phyloP scores from a whole-genome alignment of 1,140 invertebrate species.

The Delia radicum region DNA sequence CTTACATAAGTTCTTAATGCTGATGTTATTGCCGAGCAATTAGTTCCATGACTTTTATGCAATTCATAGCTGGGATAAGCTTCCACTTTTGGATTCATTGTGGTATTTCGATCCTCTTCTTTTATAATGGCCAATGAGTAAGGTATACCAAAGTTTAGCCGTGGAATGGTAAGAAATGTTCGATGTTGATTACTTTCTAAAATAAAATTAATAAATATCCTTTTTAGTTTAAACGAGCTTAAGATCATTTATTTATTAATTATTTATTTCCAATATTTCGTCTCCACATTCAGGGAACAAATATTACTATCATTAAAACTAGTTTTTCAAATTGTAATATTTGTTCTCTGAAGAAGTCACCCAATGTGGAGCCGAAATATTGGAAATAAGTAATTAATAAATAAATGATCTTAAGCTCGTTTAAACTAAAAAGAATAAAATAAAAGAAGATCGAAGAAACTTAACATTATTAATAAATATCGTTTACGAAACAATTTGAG shows the following conservation, averaged over 20 bases:
- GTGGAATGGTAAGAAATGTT: slow-evolving; percentile 71
- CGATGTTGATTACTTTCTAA: slow-evolving; percentile 49
- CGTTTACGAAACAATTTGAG: too few relatives aligned
- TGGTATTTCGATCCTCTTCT: slow-evolving; percentile 35
- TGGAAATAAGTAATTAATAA: too few relatives aligned
- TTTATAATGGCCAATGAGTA: slow-evolving; percentile 64
- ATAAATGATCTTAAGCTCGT: too few relatives aligned
- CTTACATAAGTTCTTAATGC: slow-evolving; percentile 58
- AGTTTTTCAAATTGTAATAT: too few relatives aligned
- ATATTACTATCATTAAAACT: too few relatives aligned
- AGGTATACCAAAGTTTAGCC: slow-evolving; percentile 69
- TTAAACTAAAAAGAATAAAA: too few relatives aligned
- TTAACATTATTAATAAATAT: too few relatives aligned
- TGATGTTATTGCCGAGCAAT: slow-evolving; percentile 59
- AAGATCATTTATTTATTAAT: background rate
- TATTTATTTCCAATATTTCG: too few relatives aligned
- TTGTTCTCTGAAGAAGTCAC: too few relatives aligned
- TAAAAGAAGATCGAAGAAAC: too few relatives aligned
- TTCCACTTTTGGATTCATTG: slow-evolving; percentile 54
- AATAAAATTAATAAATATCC: background rate
- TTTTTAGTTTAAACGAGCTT: background rate
- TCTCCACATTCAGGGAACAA: too few relatives aligned
- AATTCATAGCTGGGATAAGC: slow-evolving; percentile 60
- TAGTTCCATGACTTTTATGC: slow-evolving; percentile 57
- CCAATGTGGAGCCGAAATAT: too few relatives aligned